Base-by-base conservation (phyloP, 2,113 vertebrate genomes). In the Eretmochelys imbricata region DNA sequence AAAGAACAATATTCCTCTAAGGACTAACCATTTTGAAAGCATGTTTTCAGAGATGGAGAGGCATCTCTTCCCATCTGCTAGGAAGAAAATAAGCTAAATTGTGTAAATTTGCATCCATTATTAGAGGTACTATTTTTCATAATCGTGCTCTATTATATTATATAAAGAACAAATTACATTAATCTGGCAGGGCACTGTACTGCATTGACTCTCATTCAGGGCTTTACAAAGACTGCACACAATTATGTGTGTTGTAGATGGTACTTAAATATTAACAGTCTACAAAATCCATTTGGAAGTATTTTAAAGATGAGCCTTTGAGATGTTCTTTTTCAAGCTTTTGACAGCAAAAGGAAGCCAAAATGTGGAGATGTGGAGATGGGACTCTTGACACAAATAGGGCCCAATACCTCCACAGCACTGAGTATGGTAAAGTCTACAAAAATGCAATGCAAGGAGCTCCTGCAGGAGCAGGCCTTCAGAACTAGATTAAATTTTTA, bases 251-350 rank as follows among this genome's bases (percentile, higher is more conserved):
- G 54, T 78, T 88, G 59, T 91, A 90, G 93, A 80, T 48, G 85
- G 54, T 75, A 87, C n/a, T 95, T 95, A 90, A 94, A 94, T 93
- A 95, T 94, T 91, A 92, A 97, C 38, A 87, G 84, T 90, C 51
- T 88, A 93, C 87, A 93, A 89, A 87, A 92, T 93, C 55, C 69
- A 91, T 85, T 93, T 85, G 92, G 75, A 96, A 87, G 78, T 72
- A 78, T 80, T 96, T 96, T 89, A 38, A 90, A 95, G 96, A 94
- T 91, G 92, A 88, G 48, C 12, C 8, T 88, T 91, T 89, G 50
- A 79, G 87, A 57, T 8, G 16, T 88, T 88, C 22, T 82, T 96
- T 93, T 85, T 79, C 85, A 86, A 22, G 22, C 72, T 95, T 93
- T 81, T 88, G 53, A 65, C 57, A 80, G 13, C 69, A 92, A 46